These are phyloP conservation scores for Poecilia latipinna DNA, from an alignment of 2,113 vertebrate species.

Conservation along the genomic window DNA sequence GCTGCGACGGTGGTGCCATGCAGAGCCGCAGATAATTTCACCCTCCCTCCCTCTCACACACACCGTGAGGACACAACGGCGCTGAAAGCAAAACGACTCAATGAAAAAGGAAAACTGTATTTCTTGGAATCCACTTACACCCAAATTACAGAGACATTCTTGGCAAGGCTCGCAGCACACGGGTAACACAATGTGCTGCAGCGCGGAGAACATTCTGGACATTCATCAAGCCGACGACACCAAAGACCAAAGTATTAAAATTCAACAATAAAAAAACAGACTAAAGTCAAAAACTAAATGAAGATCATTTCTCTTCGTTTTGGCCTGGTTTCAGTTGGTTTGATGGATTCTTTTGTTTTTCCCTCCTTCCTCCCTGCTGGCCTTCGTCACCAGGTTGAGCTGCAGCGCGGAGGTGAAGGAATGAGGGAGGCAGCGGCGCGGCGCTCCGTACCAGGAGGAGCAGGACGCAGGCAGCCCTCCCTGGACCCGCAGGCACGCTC, in stretches of 20 bases:
- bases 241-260: constrained; percentile 46
- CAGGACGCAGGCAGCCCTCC: constrained; percentile 78
- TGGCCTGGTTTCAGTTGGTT: constrained; percentile 41
- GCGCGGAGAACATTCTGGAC: constrained; percentile 53
- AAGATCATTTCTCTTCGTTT: constrained; percentile 25
- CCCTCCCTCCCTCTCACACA: constrained; percentile 43
- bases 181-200: constrained; percentile 59
- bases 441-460: constrained; percentile 97
- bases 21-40: constrained; percentile 50
- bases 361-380: constrained; percentile 38
- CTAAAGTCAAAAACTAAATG: constrained; percentile 5
- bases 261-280: constrained; percentile 38
- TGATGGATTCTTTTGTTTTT: constrained; percentile 11
- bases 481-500: constrained; percentile 64
- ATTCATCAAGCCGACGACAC: constrained; percentile 58
- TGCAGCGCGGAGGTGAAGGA: constrained; percentile 80
- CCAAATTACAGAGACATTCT: constrained; percentile 76
- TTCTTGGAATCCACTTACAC: constrained; percentile 74
- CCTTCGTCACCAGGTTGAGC: constrained; percentile 72
- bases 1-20: constrained; percentile 45
- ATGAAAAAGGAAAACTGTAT: constrained; percentile 72
- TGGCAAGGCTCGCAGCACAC: constrained; percentile 54
- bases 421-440: constrained; percentile 96
- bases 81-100: constrained; percentile 69
- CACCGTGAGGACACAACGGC: constrained; percentile 55